Base-by-base conservation (phyloP, 2,797 vertebrate species). In the Denticeps clupeoides region DNA sequence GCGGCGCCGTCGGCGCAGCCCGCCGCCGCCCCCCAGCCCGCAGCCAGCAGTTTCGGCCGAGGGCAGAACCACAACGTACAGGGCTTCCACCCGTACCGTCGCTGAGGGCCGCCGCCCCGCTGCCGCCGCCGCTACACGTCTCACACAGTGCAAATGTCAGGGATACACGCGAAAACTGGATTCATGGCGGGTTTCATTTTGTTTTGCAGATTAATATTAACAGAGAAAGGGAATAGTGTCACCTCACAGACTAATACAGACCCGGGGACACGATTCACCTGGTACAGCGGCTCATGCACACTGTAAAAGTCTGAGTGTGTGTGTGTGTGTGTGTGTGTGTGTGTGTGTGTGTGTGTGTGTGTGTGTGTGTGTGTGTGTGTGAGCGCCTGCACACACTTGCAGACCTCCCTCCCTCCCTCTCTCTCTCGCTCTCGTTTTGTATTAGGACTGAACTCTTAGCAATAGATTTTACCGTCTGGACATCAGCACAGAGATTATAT, bases 51-150 rank as follows among this genome's bases (percentile, higher is more conserved):
- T n/a, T 95, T 94, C 5, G 94, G 89, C 62, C 87, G 93, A 48
- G 95, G 93, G 48, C 94, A 97, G 83, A 99, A 97, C 83, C 94
- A 98, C 79, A 97, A 98, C 9, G 91, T 96, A 74, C 91, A 96
- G 84, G 91, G 94, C 75, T 99, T 99, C 80, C 95, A 99, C 58
- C 95, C 95, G 7, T 99, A 99, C 80, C 79, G 95, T 72, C 95
- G 95, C 87, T 98, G 83, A 87, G 68, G 58, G 3, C 22, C 54
- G 41, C 41, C 29, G 3, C 44, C 46, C 41, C 45, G 44, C 60
- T 60, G 60, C 41, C 47, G 38, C 58, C 49, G 53, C n/a, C n/a
- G n/a, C n/a, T n/a, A n/a, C n/a, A n/a, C n/a, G n/a, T n/a, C n/a
- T n/a, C n/a, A n/a, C n/a, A n/a, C n/a, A n/a, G n/a, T n/a, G n/a